Base-by-base conservation (phyloP, 2,113 vertebrate genomes). In the Phycodurus eques region DNA sequence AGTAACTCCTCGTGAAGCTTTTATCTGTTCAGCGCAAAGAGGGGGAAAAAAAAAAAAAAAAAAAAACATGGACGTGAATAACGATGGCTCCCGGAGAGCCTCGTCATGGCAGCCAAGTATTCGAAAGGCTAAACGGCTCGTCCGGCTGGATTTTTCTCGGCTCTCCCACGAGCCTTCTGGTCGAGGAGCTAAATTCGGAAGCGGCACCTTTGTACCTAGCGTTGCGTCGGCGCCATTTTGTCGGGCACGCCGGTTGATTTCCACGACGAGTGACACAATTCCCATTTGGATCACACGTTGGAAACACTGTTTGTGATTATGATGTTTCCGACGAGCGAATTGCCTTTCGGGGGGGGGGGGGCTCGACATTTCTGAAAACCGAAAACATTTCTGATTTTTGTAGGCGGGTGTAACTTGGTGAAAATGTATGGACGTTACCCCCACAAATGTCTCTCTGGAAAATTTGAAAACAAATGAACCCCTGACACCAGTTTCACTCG, bases 161-260 rank as follows among this genome's bases (percentile, higher is more conserved):
- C 88, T 85, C 90, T 87, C 88, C 87, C 84, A 88, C 87, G 78
- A 85, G 82, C 86, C 87, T 88, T 89, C 86, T 91, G 90, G 85
- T 77, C 80, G 46, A 83, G 10, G 77, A 79, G 80, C 81, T 72
- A 77, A 72, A 81, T 87, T 76, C 78, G 76, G 60, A 54, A 78
- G 75, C 68, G 11, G 2, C 33, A 20, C 33, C 17, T 27, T 9
- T 10, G 33, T 62, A 42, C 60, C 8, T 62, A 2, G 31, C 22
- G 14, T 8, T 19, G 6, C 20, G 49, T 53, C 9, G 17, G 17
- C 17, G 33, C 60, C 60, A 39, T 62, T 39, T 39, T 35, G 15
- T 59, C 39, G 60, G 60, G 10, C 14, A 2, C 59, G 7, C 8
- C 5, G 0, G 7, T 15, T 13, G 47, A 49, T 49, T 14, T 15